These are phyloP conservation scores for Hyaena hyaena DNA, from an alignment of 2,113 vertebrate species.

Conservation along the genomic window DNA sequence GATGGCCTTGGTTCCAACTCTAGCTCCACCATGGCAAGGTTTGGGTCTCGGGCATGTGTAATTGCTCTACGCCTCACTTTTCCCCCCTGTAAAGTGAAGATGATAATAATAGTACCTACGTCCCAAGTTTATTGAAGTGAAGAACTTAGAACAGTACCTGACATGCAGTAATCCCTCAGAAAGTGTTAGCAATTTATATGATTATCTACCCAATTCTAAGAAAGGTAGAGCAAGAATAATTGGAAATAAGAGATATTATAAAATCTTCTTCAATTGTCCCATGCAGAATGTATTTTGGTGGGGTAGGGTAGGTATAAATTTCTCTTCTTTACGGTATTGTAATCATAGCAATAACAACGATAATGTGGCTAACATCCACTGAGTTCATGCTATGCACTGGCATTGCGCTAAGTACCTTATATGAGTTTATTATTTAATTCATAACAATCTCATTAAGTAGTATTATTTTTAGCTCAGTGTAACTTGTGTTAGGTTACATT, in stretches of 20 bases:
- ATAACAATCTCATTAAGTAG: background rate
- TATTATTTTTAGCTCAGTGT: background rate
- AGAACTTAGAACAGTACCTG: background rate
- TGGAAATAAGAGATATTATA: background rate
- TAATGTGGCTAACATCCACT: background rate
- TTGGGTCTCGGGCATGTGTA: background rate
- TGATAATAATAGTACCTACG: background rate
- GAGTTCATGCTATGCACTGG: background rate
- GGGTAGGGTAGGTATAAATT: too few species aligned
- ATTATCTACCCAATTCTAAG: background rate
- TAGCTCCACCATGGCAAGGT: background rate
- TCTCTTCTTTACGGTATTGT: background rate
- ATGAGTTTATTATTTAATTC: background rate
- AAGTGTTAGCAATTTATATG: background rate
- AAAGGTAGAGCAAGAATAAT: background rate
- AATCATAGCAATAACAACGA: background rate
- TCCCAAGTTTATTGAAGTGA: background rate
- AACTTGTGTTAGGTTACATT: background rate
- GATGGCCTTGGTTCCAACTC: background rate
- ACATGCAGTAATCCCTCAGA: background rate
- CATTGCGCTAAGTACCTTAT: background rate
- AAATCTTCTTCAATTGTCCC: background rate
- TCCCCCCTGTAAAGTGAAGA: background rate
- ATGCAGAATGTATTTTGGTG: background rate
- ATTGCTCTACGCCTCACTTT: background rate